phyloP scores from a whole-genome alignment of 2,113 vertebrate genomes.

The Oreochromis tanganicae region DNA sequence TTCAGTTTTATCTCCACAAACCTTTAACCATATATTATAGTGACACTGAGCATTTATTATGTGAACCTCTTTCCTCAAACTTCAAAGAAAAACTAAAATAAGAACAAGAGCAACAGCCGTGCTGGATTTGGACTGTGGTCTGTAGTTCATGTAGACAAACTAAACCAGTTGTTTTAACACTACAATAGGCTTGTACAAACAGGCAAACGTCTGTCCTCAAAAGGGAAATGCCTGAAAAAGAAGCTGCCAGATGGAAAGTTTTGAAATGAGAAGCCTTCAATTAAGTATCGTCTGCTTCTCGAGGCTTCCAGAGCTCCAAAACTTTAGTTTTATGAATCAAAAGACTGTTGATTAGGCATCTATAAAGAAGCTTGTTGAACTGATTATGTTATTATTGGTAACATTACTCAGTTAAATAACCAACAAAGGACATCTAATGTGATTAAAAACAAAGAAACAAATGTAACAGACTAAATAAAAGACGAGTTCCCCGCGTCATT shows the following conservation, averaged over 20 bases:
- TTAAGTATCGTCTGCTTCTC: slow-evolving; percentile 8
- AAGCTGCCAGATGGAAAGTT: not conserved
- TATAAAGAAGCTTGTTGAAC: not conserved
- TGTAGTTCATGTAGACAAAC: not conserved
- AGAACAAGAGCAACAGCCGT: not conserved
- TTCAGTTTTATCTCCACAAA: slow-evolving; percentile 16
- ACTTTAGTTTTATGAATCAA: slow-evolving; percentile 4
- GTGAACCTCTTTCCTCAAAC: not conserved
- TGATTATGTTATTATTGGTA: not conserved
- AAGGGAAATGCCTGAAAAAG: not conserved
- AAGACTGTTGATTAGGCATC: slow-evolving; percentile 6
- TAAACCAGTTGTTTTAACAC: not conserved
- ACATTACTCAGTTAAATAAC: not conserved
- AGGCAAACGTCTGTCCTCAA: not conserved
- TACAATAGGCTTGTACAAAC: slow-evolving; percentile 1
- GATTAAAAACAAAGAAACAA: not conserved
- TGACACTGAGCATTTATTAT: not conserved
- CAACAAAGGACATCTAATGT: not conserved
- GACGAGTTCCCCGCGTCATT: not conserved
- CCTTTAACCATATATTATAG: not conserved
- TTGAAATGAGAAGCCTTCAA: slow-evolving; percentile 26
- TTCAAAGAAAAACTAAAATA: not conserved
- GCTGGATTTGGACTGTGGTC: not conserved
- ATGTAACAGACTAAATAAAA: not conserved
- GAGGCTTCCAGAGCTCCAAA: not conserved